Base-by-base conservation (phyloP, 2,113 vertebrate species). In the Machaerirhynchus nigripectus region DNA sequence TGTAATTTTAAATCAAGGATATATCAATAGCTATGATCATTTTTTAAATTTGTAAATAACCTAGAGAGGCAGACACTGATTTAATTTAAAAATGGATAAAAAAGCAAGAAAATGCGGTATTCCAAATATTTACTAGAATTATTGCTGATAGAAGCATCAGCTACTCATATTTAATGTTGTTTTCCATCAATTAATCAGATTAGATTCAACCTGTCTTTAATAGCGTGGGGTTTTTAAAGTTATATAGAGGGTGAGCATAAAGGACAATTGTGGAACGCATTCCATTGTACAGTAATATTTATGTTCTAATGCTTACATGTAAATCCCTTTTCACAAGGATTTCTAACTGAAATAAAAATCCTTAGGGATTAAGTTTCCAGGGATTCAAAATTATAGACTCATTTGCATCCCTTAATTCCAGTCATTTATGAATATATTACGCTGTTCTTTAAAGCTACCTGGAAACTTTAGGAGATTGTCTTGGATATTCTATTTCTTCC, bases 321-420 rank as follows among this genome's bases (percentile, higher is more conserved):
- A 96, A 96, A 95, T 96, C 61, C 23, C 56, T 95, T 95, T 84
- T 94, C 94, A 91, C 68, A 94, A 94, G 68, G 85, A 86, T 96
- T 96, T 84, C 50, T 87, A 56, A 33, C 57, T 95, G 40, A 40
- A 75, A 60, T 20, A 33, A 68, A 87, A 70, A 79, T 85, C 49
- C 56, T 47, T 50, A 89, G 80, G 71, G 89, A 86, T 96, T 93
- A 86, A 71, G 61, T 90, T 97, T 97, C 93, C 70, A 65, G n/a
- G 63, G 92, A 71, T 49, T 74, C 42, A 95, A 76, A 97, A 59
- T 64, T 85, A 74, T 82, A 60, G 53, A 86, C 88, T 92, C 31
- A 92, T 93, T 87, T 71, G 7, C 28, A 2, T 8, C 7, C 9
- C 20, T 73, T 55, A 78, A 37, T 84, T 84, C 39, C 37, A 79